A percentile compares a stretch with the other conserved stretches of the same genome.
phyloP scores from a whole-genome alignment of 1,140 invertebrate species.

The Propsilocerus akamusi region DNA sequence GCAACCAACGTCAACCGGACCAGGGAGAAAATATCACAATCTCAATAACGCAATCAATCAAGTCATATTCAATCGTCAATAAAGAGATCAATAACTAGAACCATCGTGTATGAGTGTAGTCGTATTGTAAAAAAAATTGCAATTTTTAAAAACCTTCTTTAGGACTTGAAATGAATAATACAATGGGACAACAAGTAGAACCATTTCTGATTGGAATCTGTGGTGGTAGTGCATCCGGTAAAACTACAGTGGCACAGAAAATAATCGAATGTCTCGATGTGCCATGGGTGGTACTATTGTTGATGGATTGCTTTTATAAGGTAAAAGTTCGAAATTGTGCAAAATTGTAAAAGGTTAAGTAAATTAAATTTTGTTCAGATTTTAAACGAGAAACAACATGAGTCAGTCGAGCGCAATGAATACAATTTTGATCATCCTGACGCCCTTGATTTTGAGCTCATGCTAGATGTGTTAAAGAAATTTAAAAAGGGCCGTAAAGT shows the following conservation, averaged over 20 bases:
- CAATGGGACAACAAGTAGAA: constrained; percentile 77
- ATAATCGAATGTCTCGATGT: constrained; percentile 95
- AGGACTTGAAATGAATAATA: too few relatives aligned
- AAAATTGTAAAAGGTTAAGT: constrained; percentile 5
- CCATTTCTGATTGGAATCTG: constrained; percentile 97
- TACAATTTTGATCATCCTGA: constrained; percentile 99
- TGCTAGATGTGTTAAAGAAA: constrained; percentile 66
- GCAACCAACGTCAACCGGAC: too few relatives aligned
- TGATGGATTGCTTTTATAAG: constrained; percentile 99
- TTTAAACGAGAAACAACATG: constrained; percentile 81
- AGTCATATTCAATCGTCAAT: too few relatives aligned
- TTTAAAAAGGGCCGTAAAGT: constrained; percentile 92
- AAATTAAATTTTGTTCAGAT: constrained; percentile 37
- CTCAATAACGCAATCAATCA: too few relatives aligned
- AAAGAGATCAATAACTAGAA: too few relatives aligned
- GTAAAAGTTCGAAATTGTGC: too few relatives aligned
- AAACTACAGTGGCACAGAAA: constrained; percentile 94
- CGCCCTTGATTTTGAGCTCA: constrained; percentile 93
- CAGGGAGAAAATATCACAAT: too few relatives aligned
- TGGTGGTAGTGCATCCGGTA: constrained; percentile 95
- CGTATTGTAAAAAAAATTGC: too few relatives aligned
- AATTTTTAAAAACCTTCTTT: too few relatives aligned
- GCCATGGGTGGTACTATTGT: constrained; percentile 94
- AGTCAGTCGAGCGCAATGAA: constrained; percentile 68
- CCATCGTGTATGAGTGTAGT: too few relatives aligned